Percentiles rank a stretch among this genome's conserved stretches.
phyloP scores from a whole-genome alignment of 2,888 invertebrate genomes.

The Pseudanteris insignis region DNA sequence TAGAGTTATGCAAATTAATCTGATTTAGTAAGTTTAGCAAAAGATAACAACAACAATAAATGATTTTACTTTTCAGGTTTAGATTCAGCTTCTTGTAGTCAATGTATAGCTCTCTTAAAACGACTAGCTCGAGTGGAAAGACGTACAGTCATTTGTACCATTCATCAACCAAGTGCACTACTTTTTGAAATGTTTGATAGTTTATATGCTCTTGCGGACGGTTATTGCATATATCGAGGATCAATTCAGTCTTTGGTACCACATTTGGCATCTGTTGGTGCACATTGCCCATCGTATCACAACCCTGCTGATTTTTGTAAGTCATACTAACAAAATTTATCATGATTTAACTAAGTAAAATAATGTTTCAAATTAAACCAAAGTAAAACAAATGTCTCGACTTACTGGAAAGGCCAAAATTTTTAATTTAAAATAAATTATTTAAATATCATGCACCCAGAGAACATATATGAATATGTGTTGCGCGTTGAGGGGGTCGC shows the following conservation, averaged over 20 bases:
- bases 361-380: too few species aligned
- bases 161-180: conserved; percentile 93
- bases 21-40: too few species aligned
- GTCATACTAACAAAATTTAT: conserved; percentile 66
- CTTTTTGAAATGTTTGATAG: conserved; percentile 93
- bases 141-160: conserved; percentile 89
- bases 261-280: conserved; percentile 78
- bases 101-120: conserved; percentile 82
- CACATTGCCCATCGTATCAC: conserved; percentile 90
- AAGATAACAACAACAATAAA: too few species aligned
- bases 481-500: too few species aligned
- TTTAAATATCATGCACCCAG: too few species aligned
- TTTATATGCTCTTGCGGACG: conserved; percentile 84
- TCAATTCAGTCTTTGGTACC: conserved; percentile 78
- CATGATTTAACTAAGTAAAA: too few species aligned
- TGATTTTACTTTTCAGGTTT: conserved; percentile 69
- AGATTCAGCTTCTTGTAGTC: conserved; percentile 88
- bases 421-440: too few species aligned
- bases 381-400: too few species aligned
- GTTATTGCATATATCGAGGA: conserved; percentile 87
- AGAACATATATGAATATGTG: too few species aligned
- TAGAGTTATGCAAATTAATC: too few species aligned
- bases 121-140: conserved; percentile 81
- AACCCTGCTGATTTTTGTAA: conserved; percentile 96
- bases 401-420: too few species aligned